Percentiles rank a stretch among this genome's conserved stretches.
Conservation (phyloP, 2,797 vertebrate species). For the Anabacerthia variegaticeps region DNA sequence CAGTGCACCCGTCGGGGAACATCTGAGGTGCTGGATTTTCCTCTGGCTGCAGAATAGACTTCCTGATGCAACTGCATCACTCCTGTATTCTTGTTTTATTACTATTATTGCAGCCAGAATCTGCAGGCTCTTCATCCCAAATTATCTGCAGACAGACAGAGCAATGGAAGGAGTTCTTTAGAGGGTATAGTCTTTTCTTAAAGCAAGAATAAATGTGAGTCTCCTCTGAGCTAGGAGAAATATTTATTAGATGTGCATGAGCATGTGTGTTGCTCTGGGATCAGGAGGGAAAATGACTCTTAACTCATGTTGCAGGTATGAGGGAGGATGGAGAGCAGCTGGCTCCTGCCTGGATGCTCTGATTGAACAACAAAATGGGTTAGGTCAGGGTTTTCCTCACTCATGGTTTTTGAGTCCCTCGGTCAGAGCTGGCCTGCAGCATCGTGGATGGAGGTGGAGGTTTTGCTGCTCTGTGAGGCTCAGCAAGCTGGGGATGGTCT, state of each 20-base stretch:
- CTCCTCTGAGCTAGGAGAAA: neutral
- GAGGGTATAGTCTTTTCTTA: neutral
- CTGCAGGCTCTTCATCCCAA: neutral
- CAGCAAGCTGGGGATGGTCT: neutral
- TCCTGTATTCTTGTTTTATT: neutral
- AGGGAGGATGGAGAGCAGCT: neutral
- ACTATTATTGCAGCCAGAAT: neutral
- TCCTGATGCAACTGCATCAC: neutral
- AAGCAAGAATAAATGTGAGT: neutral
- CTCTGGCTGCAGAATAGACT: neutral
- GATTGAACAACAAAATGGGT: neutral
- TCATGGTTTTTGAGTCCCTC: neutral
- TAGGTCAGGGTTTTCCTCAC: neutral
- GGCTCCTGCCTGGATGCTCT: neutral
- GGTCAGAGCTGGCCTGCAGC: neutral
- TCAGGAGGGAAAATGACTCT: neutral
- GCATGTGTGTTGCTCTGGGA: neutral
- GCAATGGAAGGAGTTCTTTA: neutral
- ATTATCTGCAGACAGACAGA: neutral
- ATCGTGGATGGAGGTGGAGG: accelerated
- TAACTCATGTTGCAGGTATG: neutral
- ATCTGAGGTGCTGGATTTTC: neutral
- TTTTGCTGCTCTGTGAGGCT: neutral
- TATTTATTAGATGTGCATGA: neutral
- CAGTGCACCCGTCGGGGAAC: accelerated